Conservation (phyloP, 1,140 invertebrate genomes). For the Drosophila pseudoobscura region DNA sequence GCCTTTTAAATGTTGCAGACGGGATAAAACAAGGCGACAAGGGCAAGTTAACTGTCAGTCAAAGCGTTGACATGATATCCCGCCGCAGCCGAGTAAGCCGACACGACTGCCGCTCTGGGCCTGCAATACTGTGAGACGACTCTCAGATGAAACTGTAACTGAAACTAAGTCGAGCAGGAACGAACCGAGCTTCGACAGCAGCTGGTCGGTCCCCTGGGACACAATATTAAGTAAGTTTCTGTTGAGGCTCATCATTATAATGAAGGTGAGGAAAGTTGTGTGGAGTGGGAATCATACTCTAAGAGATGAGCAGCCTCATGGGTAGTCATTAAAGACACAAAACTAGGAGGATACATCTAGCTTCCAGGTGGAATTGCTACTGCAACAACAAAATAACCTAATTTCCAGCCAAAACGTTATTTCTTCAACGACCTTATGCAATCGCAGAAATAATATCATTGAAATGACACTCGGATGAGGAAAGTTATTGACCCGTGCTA, state of each 20-base stretch:
- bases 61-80: constrained; percentile 75
- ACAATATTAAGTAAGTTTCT: too few species aligned
- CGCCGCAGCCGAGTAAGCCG: constrained; percentile 46
- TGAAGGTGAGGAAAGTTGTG: too few species aligned
- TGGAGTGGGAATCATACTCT: too few species aligned
- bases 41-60: constrained; percentile 73
- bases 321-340: too few species aligned
- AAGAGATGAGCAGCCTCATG: too few species aligned
- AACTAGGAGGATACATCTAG: too few species aligned
- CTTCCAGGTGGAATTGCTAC: too few species aligned
- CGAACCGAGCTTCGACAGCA: constrained; percentile 28
- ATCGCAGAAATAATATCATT: constrained; percentile 35
- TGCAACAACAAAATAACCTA: too few species aligned
- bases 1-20: constrained; percentile 65
- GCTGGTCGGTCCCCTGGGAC: constrained; percentile 3
- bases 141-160: constrained; percentile 14
- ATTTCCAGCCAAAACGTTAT: too few species aligned
- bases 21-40: constrained; percentile 63
- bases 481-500: constrained; percentile 56
- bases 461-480: constrained; percentile 14
- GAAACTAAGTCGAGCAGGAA: constrained; percentile 1
- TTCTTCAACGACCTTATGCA: constrained; percentile 32
- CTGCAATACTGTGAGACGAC: not conserved
- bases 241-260: too few species aligned
- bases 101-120: constrained; percentile 20